phyloP scores from a whole-genome alignment of 2,113 vertebrate species.

The Balaenoptera acutorostrata region DNA sequence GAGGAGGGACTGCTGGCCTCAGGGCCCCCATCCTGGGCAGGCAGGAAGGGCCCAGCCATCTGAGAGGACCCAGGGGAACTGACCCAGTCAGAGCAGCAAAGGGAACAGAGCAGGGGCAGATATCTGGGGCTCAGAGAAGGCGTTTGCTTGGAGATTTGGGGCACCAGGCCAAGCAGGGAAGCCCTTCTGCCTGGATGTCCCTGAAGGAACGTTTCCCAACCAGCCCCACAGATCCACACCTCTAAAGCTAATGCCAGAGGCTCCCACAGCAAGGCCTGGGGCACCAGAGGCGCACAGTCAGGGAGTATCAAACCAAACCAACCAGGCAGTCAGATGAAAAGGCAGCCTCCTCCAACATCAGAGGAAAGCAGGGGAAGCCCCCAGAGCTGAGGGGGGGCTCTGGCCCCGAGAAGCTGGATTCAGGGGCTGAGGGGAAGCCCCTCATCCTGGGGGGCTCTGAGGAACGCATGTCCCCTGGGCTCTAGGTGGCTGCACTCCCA shows the following conservation, averaged over 20 bases:
- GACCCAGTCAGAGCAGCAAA: not conserved
- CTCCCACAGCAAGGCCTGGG: not conserved
- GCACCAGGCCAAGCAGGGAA: not conserved
- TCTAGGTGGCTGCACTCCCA: not conserved
- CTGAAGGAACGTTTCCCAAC: not conserved
- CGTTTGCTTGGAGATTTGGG: not conserved
- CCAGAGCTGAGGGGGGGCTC: not conserved
- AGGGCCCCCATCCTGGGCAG: not conserved
- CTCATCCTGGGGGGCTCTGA: not conserved
- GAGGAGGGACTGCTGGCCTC: not conserved
- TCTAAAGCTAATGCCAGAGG: not conserved
- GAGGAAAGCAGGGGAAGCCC: not conserved
- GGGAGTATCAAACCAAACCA: not conserved
- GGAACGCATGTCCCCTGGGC: not conserved
- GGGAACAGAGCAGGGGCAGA: not conserved
- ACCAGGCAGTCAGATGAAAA: not conserved
- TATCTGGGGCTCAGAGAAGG: not conserved
- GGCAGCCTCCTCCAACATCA: not conserved
- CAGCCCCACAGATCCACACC: not conserved
- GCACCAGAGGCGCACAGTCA: not conserved
- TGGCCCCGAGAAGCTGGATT: not conserved
- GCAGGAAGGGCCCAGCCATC: not conserved
- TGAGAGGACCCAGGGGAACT: no score
- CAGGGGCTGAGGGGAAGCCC: not conserved
- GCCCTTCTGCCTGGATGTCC: not conserved